Percentiles rank a stretch among this genome's conserved stretches.
These are phyloP conservation scores for Cantharis rustica DNA, from an alignment of 2,888 invertebrate genomes.

Conservation along the genomic window DNA sequence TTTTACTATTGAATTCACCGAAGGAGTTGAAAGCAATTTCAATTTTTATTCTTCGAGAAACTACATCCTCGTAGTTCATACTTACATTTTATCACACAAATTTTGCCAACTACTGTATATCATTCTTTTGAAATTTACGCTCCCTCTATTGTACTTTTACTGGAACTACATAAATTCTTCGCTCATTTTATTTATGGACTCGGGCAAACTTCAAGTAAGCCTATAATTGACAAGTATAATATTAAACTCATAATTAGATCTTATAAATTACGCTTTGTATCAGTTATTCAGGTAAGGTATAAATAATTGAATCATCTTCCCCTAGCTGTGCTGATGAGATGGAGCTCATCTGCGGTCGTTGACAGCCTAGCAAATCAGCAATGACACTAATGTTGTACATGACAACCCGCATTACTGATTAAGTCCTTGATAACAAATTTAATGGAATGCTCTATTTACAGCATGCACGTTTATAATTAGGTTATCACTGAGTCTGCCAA, in stretches of 20 bases:
- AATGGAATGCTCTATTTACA: slow-evolving; percentile 54
- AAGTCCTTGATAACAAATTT: slow-evolving; percentile 55
- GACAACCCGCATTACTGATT: slow-evolving; percentile 56
- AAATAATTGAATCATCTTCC: slow-evolving; percentile 30
- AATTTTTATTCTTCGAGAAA: background rate
- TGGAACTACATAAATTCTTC: background rate
- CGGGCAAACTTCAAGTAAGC: background rate
- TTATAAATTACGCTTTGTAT: background rate
- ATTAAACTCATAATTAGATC: background rate
- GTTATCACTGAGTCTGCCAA: slow-evolving; percentile 51
- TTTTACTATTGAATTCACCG: background rate
- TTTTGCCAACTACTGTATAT: background rate
- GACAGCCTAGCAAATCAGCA: slow-evolving; percentile 49
- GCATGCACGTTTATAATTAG: slow-evolving; percentile 52
- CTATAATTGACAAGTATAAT: background rate
- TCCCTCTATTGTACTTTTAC: background rate
- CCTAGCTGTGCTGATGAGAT: slow-evolving; percentile 19
- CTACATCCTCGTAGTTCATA: background rate
- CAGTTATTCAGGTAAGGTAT: slow-evolving; percentile 22
- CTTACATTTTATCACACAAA: background rate
- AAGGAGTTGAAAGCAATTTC: slow-evolving; percentile 2
- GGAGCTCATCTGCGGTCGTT: slow-evolving; percentile 38
- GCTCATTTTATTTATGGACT: background rate
- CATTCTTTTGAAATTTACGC: background rate
- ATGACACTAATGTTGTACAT: slow-evolving; percentile 55